Base-by-base conservation (phyloP, 1,140 invertebrate species). In the Teleogryllus occipitalis region DNA sequence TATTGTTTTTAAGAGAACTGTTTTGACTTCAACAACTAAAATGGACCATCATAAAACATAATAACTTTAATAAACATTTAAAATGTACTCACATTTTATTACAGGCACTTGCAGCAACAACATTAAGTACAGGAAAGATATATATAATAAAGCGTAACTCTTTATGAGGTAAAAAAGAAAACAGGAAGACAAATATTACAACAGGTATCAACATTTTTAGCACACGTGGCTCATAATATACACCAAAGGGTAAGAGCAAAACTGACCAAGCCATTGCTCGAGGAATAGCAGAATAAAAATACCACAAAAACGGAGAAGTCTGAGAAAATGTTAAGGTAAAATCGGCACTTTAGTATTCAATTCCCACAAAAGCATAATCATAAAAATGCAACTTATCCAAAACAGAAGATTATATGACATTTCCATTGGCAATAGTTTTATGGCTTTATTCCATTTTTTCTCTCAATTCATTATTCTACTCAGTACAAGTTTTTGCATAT, bases 131-230 rank as follows among this genome's bases (percentile, higher is more conserved):
- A 22, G 98, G 98, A 85, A 99, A 93, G 0, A 95, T 92, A 85
- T 99, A 99, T 78, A 99, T 96, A 80, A 99, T 98, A 86, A 99
- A 99, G 54, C 98, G 90, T 8, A 99, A 89, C 87, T 99, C 98
- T 86, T 99, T 99, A 85, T 99, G 98, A 3, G 98, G 98, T 76
- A 99, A 86, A 85, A 98, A 92, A 8, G 98, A 99, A 86, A 96
- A 99, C 7, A 98, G 83, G 18, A 94, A 81, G 47, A 99, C 91
- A 87, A 97, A 99, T n/a, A 90, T 84, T 6, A 98, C 78, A 7
- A 93, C 91, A 76, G 96, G 94, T 76, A 93, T 84, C 0, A 93
- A 87, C 72, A 98, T 84, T 73, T 88, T 88, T 76, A 92, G 85
- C 73, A 93, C 87, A 83, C 95, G 89, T 79, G 88, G 86, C 83